Conservation (phyloP, 2,888 invertebrate genomes). For the Phrixothrix hirtus region DNA sequence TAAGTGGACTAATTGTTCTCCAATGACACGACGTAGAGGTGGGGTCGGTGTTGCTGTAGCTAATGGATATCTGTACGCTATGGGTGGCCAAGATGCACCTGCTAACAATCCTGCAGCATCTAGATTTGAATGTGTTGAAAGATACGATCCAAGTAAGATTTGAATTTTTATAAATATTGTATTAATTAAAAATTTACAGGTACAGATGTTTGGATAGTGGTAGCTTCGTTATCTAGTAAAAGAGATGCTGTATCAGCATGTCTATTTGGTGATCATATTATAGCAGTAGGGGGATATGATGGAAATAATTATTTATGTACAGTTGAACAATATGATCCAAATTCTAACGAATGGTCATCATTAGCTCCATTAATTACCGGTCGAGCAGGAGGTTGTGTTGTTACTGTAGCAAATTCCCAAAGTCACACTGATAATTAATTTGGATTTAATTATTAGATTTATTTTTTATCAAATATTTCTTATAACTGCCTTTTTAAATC, state of each 20-base stretch:
- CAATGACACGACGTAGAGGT: conserved; percentile 84
- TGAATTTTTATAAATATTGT: conserved; percentile 1
- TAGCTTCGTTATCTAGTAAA: conserved; percentile 80
- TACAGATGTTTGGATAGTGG: conserved; percentile 85
- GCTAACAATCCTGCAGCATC: conserved; percentile 82
- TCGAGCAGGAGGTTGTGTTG: conserved; percentile 84
- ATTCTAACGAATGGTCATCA: conserved; percentile 77
- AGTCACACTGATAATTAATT: conserved; percentile 20
- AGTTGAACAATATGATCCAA: conserved; percentile 89
- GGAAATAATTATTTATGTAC: conserved; percentile 84
- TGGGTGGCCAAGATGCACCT: conserved; percentile 94
- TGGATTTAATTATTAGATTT: conserved; percentile 5
- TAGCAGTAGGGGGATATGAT: conserved; percentile 90
- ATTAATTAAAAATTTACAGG: conserved; percentile 56
- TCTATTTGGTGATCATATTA: conserved; percentile 78
- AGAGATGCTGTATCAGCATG: conserved; percentile 90
- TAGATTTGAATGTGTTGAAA: conserved; percentile 87
- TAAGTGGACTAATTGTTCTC: conserved; percentile 82
- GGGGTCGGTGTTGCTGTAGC: conserved; percentile 88
- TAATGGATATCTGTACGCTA: conserved; percentile 86
- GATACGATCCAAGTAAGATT: conserved; percentile 66
- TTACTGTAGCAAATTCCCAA: conserved; percentile 18
- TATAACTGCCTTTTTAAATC: conserved; percentile 1
- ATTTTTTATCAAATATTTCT: conserved; percentile 12
- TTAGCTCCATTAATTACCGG: conserved; percentile 79